phyloP scores from a whole-genome alignment of 2,888 invertebrate genomes.

The Eilema sororculum region DNA sequence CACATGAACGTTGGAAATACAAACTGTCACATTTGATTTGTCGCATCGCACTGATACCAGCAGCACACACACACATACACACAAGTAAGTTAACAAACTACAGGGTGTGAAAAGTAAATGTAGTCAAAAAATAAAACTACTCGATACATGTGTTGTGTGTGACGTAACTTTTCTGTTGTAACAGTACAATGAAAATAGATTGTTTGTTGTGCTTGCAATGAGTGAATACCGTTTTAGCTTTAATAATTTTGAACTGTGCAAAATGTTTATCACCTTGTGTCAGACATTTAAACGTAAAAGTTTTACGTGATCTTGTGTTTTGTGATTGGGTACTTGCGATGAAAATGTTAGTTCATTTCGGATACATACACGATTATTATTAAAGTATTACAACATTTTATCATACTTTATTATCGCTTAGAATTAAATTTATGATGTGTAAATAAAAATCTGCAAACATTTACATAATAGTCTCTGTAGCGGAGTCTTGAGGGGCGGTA shows the following conservation, averaged over 20 bases:
- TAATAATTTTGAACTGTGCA: constrained; percentile 28
- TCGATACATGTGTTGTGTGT: constrained; percentile 24
- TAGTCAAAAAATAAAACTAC: constrained; percentile 16
- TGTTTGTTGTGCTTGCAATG: constrained; percentile 39
- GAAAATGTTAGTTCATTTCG: no score
- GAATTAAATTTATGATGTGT: no score
- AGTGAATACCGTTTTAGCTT: constrained; percentile 43
- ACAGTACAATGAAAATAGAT: constrained; percentile 16
- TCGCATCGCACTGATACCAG: not conserved
- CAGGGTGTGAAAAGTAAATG: not conserved
- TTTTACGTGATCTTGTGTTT: not conserved
- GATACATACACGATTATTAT: no score
- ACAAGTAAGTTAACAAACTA: constrained; percentile 2
- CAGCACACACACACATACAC: not conserved
- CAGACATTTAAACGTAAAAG: constrained; percentile 17
- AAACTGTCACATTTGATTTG: not conserved
- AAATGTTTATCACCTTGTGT: constrained; percentile 34
- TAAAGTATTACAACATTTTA: not conserved
- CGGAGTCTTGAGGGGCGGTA: no score
- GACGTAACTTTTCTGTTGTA: constrained; percentile 26
- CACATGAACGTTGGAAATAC: not conserved
- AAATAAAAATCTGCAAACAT: not conserved
- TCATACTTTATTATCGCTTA: no score
- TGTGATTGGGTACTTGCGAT: not conserved
- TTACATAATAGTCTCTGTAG: no score